Base-by-base conservation (phyloP, 2,797 vertebrate genomes). In the Rhinatrema bivittatum region DNA sequence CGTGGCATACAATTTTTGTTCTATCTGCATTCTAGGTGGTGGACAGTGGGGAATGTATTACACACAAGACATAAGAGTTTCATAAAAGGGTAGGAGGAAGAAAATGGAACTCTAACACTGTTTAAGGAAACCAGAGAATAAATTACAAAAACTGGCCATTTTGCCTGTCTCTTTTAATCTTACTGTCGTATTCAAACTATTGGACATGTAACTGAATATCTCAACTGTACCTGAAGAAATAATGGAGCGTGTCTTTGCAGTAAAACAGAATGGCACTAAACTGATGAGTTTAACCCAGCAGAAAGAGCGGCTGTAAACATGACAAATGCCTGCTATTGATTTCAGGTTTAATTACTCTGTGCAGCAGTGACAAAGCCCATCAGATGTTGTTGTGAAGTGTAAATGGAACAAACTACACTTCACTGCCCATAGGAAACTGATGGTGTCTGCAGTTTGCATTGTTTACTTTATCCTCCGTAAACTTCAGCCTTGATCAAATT, bases 271-370 rank as follows among this genome's bases (percentile, higher is more conserved):
- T 87, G 83, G 88, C 89, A 89, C 90, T 96, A 96, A 94, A 97
- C 93, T 98, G 94, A 98, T 97, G 94, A 97, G 92, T 97, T 93
- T 91, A 98, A 98, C 90, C 94, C 94, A 95, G 92, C 91, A 93
- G 89, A 91, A 93, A 97, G 93, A 96, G 89, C 76, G 90, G 91
- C 92, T 94, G 91, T 98, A 98, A 99, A 98, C 96, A 99, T 97
- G 96, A 98, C 94, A 98, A 99, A 98, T 98, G 94, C 90, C 90
- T 93, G 89, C 94, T 96, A 97, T 98, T 97, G 96, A 99, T 98
- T 99, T 96, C 90, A 95, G 92, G 90, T 97, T 98, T 99, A 99
- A 99, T 99, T 99, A 97, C 96, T 93, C 88, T 89, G 88, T 91
- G 91, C 91, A 79, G 92, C 88, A 90, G 94, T 97, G 92, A 97